Evolutionary conservation across 2,888 invertebrate species (phyloP).

Genomic region (Uropetala carovei): DNA sequence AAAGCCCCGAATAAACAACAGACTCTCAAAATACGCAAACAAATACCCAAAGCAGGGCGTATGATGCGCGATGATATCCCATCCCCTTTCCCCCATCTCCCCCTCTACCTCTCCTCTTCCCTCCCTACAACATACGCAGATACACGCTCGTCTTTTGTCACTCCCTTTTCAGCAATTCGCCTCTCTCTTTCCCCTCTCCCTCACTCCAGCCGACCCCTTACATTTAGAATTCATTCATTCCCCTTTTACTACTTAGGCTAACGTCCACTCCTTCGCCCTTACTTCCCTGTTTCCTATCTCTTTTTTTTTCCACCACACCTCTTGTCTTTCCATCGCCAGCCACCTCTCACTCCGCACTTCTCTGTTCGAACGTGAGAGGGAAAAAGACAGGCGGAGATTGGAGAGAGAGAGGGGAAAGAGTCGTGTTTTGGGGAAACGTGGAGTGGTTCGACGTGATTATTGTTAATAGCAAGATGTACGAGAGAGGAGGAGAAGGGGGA

Average conservation of each 20-base stretch:
- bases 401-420: background rate
- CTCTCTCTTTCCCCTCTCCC: too few relatives aligned
- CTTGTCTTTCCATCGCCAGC: background rate
- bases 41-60: background rate
- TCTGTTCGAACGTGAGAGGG: background rate
- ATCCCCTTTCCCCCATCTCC: background rate
- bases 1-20: background rate
- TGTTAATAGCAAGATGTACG: constrained; percentile 10
- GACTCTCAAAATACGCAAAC: background rate
- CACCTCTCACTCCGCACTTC: background rate
- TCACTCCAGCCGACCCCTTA: background rate
- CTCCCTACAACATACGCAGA: background rate
- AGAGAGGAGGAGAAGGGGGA: background rate
- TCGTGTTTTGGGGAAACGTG: constrained; percentile 19
- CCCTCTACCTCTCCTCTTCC: background rate
- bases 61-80: background rate
- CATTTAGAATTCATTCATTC: constrained; percentile 11
- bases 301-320: background rate
- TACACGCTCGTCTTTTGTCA: background rate
- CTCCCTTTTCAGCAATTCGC: background rate
- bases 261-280: background rate
- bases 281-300: background rate
- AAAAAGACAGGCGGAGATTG: background rate
- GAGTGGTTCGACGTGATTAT: constrained; percentile 31
- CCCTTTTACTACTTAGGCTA: constrained; percentile 19